phyloP scores from a whole-genome alignment of 2,888 invertebrate species.

The Acronicta psi region DNA sequence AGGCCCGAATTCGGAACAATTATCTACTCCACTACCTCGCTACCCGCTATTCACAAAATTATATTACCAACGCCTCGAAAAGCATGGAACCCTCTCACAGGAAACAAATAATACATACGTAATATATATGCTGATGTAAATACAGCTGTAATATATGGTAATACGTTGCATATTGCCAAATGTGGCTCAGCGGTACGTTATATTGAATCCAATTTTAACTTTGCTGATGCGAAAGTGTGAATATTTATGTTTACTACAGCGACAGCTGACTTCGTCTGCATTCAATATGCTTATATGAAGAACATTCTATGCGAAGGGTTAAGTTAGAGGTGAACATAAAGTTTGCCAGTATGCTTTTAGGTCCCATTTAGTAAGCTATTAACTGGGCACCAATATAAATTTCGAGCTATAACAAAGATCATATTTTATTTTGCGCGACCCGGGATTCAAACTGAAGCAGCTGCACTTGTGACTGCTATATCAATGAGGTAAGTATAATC shows the following conservation, averaged over 20 bases:
- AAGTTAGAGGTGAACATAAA: too few species aligned
- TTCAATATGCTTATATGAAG: too few species aligned
- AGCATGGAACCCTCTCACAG: neutral
- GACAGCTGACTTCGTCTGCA: too few species aligned
- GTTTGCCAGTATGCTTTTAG: too few species aligned
- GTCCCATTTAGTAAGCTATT: too few species aligned
- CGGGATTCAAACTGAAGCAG: too few species aligned
- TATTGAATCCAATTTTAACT: slow-evolving; percentile 50
- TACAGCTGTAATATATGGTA: slow-evolving; percentile 7
- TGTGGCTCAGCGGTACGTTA: slow-evolving; percentile 22
- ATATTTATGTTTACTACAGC: slow-evolving; percentile 26
- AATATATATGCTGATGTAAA: neutral
- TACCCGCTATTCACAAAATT: slow-evolving; percentile 1
- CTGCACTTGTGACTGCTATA: too few species aligned
- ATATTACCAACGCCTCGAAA: neutral
- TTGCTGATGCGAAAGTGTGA: slow-evolving; percentile 15
- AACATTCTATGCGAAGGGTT: too few species aligned
- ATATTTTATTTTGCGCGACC: too few species aligned
- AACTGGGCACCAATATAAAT: too few species aligned
- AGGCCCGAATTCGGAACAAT: neutral
- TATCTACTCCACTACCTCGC: neutral
- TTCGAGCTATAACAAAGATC: too few species aligned
- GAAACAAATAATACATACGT: neutral
- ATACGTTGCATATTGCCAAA: slow-evolving; percentile 25
- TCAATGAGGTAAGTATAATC: too few species aligned